Base-by-base conservation (phyloP, 1,140 invertebrate species). In the Drosophila insularis region DNA sequence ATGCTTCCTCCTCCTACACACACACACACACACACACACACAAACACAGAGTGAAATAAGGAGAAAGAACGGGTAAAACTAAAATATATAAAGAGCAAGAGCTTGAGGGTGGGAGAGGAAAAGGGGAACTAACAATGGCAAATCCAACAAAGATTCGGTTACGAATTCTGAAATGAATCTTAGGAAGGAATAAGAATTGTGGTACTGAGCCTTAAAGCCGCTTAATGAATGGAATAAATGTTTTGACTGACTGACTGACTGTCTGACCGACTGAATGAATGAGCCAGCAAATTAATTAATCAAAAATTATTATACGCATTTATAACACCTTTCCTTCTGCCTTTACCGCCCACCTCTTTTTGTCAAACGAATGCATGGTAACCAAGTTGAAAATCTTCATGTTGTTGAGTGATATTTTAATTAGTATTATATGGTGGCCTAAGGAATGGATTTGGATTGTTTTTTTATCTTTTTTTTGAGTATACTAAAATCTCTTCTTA, bases 1-100 rank as follows among this genome's bases (percentile, higher is more conserved):
- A 85, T 78, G 81, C 74, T 84, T 84, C 77, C 81, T 84, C 77
- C 81, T 78, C 81, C 81, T 68, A 78, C 81, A 85, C 80, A 65
- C 62, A 60, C 46, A 66, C 58, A 54, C 60, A 53, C 64, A 60
- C 68, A 74, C 62, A 37, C 58, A 46, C 61, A 53, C 68, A 53
- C 55, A 53, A 1, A 32, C 19, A 56, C 31, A n/a, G 11, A 13
- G 1, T 17, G 43, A 53, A 13, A 8, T 11, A 32, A 46, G 19
- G 43, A 39, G 56, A 63, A 31, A 46, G 43, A 27, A 58, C 27
- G 50, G 53, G 39, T 46, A 56, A 55, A 61, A 56, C 5, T 71
- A 68, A 69, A 54, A 35, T 40, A 53, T 39, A 27, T 5, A 27
- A 5, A 3, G 27, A 27, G 27, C 27, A 27, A 6, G 27, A 27